Percentiles rank a stretch among this genome's conserved stretches.
These are phyloP conservation scores for Halisarca cf. caerulea DNA, from an alignment of 37 sponge, comb jelly and placozoan species.

Conservation along the genomic window DNA sequence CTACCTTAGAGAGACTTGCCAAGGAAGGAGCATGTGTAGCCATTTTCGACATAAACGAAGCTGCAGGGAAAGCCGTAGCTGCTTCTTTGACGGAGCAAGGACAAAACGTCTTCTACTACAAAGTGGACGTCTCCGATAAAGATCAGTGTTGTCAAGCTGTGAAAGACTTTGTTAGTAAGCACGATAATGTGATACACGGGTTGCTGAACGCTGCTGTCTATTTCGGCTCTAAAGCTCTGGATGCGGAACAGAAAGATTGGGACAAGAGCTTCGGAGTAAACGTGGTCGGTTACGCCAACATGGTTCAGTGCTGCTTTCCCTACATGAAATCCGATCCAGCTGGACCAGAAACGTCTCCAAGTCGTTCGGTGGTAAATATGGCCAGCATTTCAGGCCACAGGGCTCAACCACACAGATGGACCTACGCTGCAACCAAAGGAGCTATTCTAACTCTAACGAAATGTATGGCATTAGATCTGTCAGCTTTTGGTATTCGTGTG, in stretches of 20 bases:
- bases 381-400: slow-evolving; percentile 73
- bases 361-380: slow-evolving; percentile 61
- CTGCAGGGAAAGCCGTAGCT: slow-evolving; percentile 28
- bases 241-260: slow-evolving; percentile 79
- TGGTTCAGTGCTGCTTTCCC: slow-evolving; percentile 73
- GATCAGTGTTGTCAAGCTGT: slow-evolving; percentile 60
- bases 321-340: slow-evolving; percentile 54
- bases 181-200: slow-evolving; percentile 46
- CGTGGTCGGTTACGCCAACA: slow-evolving; percentile 84
- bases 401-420: slow-evolving; percentile 80
- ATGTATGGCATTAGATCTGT: slow-evolving; percentile 85
- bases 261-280: slow-evolving; percentile 82
- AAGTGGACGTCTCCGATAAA: slow-evolving; percentile 79
- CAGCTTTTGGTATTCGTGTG: slow-evolving; percentile 67
- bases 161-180: slow-evolving; percentile 40
- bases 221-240: slow-evolving; percentile 75
- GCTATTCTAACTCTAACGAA: slow-evolving; percentile 73
- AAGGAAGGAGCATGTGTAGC: slow-evolving; percentile 79
- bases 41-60: slow-evolving; percentile 78
- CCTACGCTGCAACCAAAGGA: slow-evolving; percentile 81
- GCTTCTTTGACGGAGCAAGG: not conserved
- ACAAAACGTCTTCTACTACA: slow-evolving; percentile 8
- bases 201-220: slow-evolving; percentile 83
- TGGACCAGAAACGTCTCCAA: not conserved
- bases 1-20: slow-evolving; percentile 65